Percentiles rank a stretch among this genome's conserved stretches.
phyloP scores from a whole-genome alignment of 2,113 vertebrate species.

The Aplodontia rufa region DNA sequence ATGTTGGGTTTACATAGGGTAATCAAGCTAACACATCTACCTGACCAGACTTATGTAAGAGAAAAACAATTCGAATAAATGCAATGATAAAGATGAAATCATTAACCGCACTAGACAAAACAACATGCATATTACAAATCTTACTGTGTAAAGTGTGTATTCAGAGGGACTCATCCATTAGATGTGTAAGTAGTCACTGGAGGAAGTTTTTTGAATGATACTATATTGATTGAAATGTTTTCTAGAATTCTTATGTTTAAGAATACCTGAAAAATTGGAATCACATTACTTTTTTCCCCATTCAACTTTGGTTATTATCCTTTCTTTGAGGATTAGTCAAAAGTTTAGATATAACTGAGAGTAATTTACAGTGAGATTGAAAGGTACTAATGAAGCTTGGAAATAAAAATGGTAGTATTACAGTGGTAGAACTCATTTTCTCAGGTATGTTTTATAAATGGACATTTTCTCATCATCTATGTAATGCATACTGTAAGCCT shows the following conservation, averaged over 20 bases:
- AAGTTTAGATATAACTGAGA: neutral
- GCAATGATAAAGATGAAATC: neutral
- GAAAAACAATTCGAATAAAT: neutral
- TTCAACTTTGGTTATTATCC: neutral
- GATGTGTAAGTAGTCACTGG: neutral
- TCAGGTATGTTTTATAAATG: neutral
- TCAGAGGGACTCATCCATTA: neutral
- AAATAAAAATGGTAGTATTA: neutral
- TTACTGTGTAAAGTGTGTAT: neutral
- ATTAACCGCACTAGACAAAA: neutral
- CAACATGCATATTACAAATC: neutral
- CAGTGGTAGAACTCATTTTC: neutral
- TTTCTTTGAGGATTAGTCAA: neutral
- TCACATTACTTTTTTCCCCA: neutral
- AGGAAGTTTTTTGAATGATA: neutral
- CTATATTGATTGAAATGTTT: neutral
- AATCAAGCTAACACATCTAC: neutral
- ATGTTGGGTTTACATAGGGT: fast-evolving
- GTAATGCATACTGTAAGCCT: neutral
- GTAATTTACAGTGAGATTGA: neutral
- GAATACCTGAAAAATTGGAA: neutral
- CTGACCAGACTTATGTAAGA: neutral
- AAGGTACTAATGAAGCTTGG: neutral
- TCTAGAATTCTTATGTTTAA: neutral
- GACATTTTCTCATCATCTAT: neutral